phyloP scores from a whole-genome alignment of 2,113 vertebrate species.

The Pristiophorus japonicus region DNA sequence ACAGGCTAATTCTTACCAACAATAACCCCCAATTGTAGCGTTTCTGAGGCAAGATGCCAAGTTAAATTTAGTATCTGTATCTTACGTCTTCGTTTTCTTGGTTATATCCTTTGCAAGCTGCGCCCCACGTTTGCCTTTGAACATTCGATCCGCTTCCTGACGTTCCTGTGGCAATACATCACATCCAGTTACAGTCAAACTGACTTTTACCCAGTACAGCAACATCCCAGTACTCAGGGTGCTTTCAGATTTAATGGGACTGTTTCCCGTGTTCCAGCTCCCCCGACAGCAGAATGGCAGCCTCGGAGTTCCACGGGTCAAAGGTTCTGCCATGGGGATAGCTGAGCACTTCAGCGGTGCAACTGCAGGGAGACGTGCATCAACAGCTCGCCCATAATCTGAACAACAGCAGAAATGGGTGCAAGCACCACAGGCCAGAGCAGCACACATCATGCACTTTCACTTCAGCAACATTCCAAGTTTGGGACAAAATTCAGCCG shows the following conservation, averaged over 20 bases:
- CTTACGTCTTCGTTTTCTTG: slow-evolving; percentile 99
- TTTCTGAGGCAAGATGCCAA: slow-evolving; percentile 73
- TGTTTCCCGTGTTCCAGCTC: neutral
- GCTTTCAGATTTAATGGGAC: neutral
- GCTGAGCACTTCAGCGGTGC: neutral
- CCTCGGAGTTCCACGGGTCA: neutral
- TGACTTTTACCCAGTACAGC: neutral
- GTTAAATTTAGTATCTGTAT: slow-evolving; percentile 57
- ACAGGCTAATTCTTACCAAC: neutral
- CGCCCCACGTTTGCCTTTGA: slow-evolving; percentile 98
- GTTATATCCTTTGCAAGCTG: slow-evolving; percentile 99
- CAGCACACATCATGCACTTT: neutral
- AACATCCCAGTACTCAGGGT: too few relatives aligned
- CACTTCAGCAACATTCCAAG: neutral
- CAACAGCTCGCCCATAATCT: neutral
- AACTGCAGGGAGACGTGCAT: neutral
- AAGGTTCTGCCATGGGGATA: neutral
- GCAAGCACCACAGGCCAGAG: too few relatives aligned
- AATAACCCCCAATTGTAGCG: slow-evolving; percentile 52
- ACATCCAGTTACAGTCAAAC: slow-evolving; percentile 65
- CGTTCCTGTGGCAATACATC: slow-evolving; percentile 90
- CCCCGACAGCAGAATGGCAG: neutral
- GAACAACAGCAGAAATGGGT: neutral
- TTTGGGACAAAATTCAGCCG: neutral
- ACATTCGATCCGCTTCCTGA: slow-evolving; percentile 99